Percentiles rank a stretch among this genome's conserved stretches.
These are phyloP conservation scores for Drosophila nr. perissopoda DNA, from an alignment of 2,888 invertebrate species.

Conservation along the genomic window DNA sequence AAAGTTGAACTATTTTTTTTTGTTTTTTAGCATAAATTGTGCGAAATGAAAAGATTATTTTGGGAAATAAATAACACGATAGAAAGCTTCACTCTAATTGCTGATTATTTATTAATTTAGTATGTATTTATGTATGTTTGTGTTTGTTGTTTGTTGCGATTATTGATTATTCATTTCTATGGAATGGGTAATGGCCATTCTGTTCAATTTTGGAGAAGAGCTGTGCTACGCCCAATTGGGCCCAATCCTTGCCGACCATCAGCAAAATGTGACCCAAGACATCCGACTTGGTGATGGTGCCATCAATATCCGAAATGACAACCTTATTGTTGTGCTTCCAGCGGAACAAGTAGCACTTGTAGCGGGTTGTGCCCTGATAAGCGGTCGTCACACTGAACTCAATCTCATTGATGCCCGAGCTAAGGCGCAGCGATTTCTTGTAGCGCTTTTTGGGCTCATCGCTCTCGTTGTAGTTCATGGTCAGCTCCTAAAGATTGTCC, in stretches of 20 bases:
- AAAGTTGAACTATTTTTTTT: not conserved
- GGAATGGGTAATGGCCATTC: slow-evolving; percentile 92
- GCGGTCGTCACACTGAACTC: slow-evolving; percentile 99
- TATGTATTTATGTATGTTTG: not conserved
- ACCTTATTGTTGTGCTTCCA: slow-evolving; percentile 99
- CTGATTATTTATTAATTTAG: slow-evolving; percentile 19
- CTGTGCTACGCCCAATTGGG: no score
- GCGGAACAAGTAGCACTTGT: slow-evolving; percentile 98
- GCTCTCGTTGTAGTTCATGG: slow-evolving; percentile 78
- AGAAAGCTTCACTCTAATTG: slow-evolving; percentile 7
- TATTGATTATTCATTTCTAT: slow-evolving; percentile 75
- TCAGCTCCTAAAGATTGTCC: slow-evolving; percentile 80
- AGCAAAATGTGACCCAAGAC: slow-evolving; percentile 99
- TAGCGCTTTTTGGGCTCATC: slow-evolving; percentile 87
- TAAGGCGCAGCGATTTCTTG: slow-evolving; percentile 95
- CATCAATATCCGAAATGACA: slow-evolving; percentile 99
- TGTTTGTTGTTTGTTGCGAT: slow-evolving; percentile 5
- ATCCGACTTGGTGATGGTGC: slow-evolving; percentile 99
- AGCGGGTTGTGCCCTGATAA: slow-evolving; percentile 98
- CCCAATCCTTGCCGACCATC: slow-evolving; percentile 99
- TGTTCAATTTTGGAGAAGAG: slow-evolving; percentile 98
- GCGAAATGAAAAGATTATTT: slow-evolving; percentile 13
- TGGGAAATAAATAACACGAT: slow-evolving; percentile 20
- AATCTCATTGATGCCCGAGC: slow-evolving; percentile 98
- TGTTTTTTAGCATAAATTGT: not conserved